Percentiles rank a stretch among this genome's conserved stretches.
Conservation (phyloP, 2,888 invertebrate genomes). For the Liodrosophila aerea region DNA sequence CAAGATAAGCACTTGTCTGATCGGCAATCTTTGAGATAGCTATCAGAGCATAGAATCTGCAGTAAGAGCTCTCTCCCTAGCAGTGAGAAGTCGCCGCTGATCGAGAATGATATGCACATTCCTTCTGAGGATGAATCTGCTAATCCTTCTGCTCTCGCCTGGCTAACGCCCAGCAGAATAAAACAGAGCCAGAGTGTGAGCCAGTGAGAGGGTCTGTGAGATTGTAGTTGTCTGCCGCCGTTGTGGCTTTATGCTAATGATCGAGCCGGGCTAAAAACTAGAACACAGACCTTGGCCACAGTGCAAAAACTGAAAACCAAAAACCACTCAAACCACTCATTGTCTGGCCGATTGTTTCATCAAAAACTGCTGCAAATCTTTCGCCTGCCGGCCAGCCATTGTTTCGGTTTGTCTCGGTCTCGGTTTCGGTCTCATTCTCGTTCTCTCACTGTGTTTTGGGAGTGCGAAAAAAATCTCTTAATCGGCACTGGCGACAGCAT, state of each 20-base stretch:
- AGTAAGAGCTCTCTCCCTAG: constrained; percentile 23
- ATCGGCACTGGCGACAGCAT: constrained; percentile 79
- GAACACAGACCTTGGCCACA: constrained; percentile 47
- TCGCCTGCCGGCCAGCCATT: constrained; percentile 30
- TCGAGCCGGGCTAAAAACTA: constrained; percentile 67
- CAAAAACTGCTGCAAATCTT: constrained; percentile 55
- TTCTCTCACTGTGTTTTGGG: constrained; percentile 37
- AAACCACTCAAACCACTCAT: constrained; percentile 72
- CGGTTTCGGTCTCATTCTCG: constrained; percentile 12
- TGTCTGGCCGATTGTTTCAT: constrained; percentile 68
- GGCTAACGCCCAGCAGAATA: constrained; percentile 67
- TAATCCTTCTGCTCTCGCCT: constrained; percentile 68
- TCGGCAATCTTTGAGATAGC: constrained; percentile 52
- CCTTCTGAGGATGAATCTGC: constrained; percentile 30
- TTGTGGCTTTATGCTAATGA: constrained; percentile 78
- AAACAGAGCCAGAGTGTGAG: constrained; percentile 4
- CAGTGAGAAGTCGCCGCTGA: constrained; percentile 34
- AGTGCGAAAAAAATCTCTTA: constrained; percentile 79
- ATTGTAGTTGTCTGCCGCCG: constrained; percentile 62
- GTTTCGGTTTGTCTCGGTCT: constrained; percentile 11
- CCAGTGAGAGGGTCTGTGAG: constrained; percentile 5
- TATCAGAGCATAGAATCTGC: constrained; percentile 45
- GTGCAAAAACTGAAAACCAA: constrained; percentile 32
- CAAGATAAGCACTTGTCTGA: constrained; percentile 73
- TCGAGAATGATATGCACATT: constrained; percentile 75